A percentile compares a stretch with the other conserved stretches of the same genome.
Conservation (phyloP, 2,113 vertebrate species). For the Heloderma charlesbogerti region DNA sequence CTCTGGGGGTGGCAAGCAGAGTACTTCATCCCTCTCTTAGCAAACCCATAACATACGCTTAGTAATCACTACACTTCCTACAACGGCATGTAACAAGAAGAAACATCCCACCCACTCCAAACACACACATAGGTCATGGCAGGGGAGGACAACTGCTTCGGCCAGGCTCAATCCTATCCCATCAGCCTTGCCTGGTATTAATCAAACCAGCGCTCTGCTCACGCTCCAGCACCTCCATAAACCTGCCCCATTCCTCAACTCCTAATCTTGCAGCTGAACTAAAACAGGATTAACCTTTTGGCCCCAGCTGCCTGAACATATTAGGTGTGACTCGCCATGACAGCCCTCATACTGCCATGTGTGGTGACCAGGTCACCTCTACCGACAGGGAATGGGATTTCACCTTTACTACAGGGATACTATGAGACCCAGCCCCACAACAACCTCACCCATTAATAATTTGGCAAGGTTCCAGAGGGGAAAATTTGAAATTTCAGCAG, state of each 20-base stretch:
- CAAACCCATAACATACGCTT: too few species aligned
- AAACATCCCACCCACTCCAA: neutral
- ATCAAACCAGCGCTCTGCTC: neutral
- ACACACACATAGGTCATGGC: neutral
- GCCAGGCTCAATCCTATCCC: conserved; percentile 2
- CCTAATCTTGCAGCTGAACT: conserved; percentile 21
- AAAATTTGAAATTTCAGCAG: neutral
- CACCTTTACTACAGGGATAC: neutral
- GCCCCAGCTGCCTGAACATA: conserved; percentile 6
- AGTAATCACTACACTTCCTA: too few species aligned
- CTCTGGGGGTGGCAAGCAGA: too few species aligned
- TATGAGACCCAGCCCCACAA: neutral
- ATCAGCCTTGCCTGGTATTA: conserved; percentile 1
- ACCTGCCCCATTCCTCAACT: conserved; percentile 12
- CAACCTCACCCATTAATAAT: neutral
- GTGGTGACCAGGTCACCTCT: neutral
- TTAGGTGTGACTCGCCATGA: neutral
- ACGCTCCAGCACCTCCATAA: neutral
- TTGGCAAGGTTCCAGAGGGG: neutral
- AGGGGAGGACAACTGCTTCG: conserved; percentile 11
- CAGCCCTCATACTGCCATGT: neutral
- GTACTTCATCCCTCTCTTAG: neutral
- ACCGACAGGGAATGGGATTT: neutral
- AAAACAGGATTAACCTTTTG: conserved; percentile 23
- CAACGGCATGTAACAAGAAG: too few species aligned